Percentiles rank a stretch among this genome's conserved stretches.
These are phyloP conservation scores for Subanguina moxae DNA, from an alignment of 1,140 invertebrate species.

Conservation along the genomic window DNA sequence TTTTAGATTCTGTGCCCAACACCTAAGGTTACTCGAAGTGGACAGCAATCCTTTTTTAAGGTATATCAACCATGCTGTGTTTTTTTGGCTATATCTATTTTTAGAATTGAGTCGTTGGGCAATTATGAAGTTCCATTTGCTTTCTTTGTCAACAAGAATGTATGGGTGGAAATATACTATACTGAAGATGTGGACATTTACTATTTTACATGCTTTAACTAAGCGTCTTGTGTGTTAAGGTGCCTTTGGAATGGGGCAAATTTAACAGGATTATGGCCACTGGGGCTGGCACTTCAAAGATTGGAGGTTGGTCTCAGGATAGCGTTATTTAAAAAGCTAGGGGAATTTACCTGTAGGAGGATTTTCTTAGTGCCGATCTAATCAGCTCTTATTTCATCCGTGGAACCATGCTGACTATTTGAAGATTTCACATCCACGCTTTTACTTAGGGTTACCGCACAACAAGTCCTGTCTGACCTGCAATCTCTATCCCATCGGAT, in stretches of 20 bases:
- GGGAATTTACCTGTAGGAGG: not conserved
- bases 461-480: constrained; percentile 1
- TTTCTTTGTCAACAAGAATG: constrained; percentile 42
- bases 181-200: constrained; percentile 44
- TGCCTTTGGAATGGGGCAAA: constrained; percentile 24
- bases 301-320: constrained; percentile 21
- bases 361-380: too few species aligned
- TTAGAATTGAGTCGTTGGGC: constrained; percentile 27
- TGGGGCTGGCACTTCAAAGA: constrained; percentile 31
- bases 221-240: too few species aligned
- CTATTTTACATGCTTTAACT: too few species aligned
- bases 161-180: constrained; percentile 57
- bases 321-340: too few species aligned
- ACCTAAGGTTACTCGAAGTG: not conserved
- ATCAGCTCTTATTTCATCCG: too few species aligned
- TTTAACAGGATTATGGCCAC: constrained; percentile 20
- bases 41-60: not conserved
- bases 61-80: not conserved
- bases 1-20: not conserved
- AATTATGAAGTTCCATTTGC: constrained; percentile 31
- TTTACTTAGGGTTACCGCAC: not conserved
- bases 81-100: not conserved
- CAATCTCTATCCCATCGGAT: not conserved
- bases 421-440: too few species aligned
- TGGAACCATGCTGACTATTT: too few species aligned